A percentile compares a stretch with the other conserved stretches of the same genome.
These are phyloP conservation scores for Cynopterus brachyotis DNA, from an alignment of 2,113 vertebrate genomes.

Conservation along the genomic window DNA sequence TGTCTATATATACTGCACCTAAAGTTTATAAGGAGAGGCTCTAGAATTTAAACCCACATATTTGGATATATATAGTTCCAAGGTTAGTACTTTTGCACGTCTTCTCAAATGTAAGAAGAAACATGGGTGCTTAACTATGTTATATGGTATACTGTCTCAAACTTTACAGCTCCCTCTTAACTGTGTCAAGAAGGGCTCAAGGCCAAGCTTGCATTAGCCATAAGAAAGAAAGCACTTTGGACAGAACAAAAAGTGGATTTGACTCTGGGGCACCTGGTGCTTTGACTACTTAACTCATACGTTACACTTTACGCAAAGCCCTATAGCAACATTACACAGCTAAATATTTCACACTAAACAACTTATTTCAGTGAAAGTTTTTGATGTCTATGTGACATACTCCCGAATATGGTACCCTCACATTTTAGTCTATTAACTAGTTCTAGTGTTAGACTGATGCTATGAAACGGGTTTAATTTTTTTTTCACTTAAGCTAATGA, in stretches of 20 bases:
- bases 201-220: background rate
- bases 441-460: background rate
- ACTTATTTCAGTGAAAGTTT: background rate
- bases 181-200: constrained; percentile 42
- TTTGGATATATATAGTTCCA: background rate
- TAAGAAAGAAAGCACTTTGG: background rate
- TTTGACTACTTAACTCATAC: background rate
- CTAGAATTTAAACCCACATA: background rate
- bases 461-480: background rate
- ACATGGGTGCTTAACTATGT: constrained; percentile 10
- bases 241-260: background rate
- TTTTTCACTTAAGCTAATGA: constrained; percentile 10
- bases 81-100: background rate
- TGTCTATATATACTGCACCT: background rate
- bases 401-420: background rate
- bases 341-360: background rate
- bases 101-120: constrained; percentile 23
- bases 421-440: background rate
- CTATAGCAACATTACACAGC: too few species aligned
- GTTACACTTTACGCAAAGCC: background rate
- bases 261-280: background rate
- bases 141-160: background rate
- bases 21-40: background rate
- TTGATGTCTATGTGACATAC: background rate
- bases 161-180: constrained; percentile 45